These are phyloP conservation scores for Triplophysa bombifrons DNA, from an alignment of 2,797 vertebrate genomes.

Conservation along the genomic window DNA sequence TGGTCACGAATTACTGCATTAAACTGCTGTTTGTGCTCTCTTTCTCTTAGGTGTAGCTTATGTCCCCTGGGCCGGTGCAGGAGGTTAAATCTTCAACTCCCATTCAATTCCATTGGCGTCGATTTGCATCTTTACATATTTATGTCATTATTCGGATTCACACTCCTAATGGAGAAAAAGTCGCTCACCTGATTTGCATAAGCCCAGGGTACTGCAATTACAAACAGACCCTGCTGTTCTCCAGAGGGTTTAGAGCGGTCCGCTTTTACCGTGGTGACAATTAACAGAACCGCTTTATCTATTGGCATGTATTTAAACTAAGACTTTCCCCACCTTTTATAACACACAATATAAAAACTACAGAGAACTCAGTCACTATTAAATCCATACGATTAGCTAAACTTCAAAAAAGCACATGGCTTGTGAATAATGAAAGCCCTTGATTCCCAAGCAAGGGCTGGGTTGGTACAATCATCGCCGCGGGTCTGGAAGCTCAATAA, in stretches of 20 bases:
- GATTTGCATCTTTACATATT: constrained; percentile 50
- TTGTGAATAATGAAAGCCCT: constrained; percentile 32
- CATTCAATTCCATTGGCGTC: constrained; percentile 8
- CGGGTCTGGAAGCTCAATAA: constrained; percentile 64
- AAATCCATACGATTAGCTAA: constrained; percentile 27
- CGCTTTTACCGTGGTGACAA: constrained; percentile 11
- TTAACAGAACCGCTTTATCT: constrained; percentile 47
- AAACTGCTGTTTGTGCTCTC: constrained; percentile 8
- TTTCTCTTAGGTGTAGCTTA: constrained; percentile 23
- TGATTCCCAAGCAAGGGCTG: neutral
- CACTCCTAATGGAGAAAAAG: constrained; percentile 44
- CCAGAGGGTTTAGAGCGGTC: constrained; percentile 15
- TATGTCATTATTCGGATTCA: constrained; percentile 43
- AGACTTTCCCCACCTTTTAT: constrained; percentile 18
- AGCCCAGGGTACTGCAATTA: constrained; percentile 42
- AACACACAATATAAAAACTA: constrained; percentile 22
- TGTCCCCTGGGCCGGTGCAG: constrained; percentile 7
- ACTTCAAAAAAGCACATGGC: constrained; percentile 13
- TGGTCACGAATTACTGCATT: constrained; percentile 27
- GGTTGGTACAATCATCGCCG: constrained; percentile 29
- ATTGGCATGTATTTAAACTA: constrained; percentile 35
- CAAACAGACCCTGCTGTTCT: constrained; percentile 43
- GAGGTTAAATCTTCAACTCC: constrained; percentile 33
- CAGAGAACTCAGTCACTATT: constrained; percentile 27
- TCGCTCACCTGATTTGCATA: constrained; percentile 44